A percentile compares a stretch with the other conserved stretches of the same genome.
phyloP scores from a whole-genome alignment of 1,140 invertebrate species.

The Drosophila suzukii region DNA sequence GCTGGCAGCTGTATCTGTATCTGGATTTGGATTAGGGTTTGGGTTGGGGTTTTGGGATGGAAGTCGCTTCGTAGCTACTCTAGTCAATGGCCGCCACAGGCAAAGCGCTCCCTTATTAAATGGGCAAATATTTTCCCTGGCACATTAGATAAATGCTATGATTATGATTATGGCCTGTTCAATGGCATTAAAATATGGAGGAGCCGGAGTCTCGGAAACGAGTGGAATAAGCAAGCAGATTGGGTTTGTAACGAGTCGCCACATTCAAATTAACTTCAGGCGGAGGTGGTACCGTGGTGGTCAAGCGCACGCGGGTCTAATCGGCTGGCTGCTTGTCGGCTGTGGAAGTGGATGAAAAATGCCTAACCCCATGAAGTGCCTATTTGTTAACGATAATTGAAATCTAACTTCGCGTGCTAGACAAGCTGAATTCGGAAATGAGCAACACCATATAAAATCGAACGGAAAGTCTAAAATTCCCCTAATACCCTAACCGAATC shows the following conservation, averaged over 20 bases:
- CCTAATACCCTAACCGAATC: no score
- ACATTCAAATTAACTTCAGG: no score
- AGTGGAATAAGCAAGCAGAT: constrained; percentile 31
- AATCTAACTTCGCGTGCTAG: no score
- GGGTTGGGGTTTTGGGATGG: background rate
- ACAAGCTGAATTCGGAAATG: no score
- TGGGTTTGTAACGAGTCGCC: background rate
- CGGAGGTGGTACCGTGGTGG: no score
- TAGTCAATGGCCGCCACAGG: constrained; percentile 27
- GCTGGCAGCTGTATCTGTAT: background rate
- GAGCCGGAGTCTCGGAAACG: background rate
- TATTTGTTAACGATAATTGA: no score
- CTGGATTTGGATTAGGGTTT: background rate
- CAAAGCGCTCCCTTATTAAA: constrained; percentile 48
- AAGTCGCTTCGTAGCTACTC: constrained; percentile 6
- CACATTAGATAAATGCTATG: constrained; percentile 56
- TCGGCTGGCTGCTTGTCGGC: no score
- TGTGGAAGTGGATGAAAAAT: no score
- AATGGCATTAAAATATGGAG: constrained; percentile 38
- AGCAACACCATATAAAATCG: no score
- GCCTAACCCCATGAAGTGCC: no score
- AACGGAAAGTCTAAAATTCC: no score
- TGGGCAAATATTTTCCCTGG: constrained; percentile 55
- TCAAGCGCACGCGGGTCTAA: no score
- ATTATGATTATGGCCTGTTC: constrained; percentile 53